Conservation (phyloP, 2,888 invertebrate species). For the Cephus pygmeus region DNA sequence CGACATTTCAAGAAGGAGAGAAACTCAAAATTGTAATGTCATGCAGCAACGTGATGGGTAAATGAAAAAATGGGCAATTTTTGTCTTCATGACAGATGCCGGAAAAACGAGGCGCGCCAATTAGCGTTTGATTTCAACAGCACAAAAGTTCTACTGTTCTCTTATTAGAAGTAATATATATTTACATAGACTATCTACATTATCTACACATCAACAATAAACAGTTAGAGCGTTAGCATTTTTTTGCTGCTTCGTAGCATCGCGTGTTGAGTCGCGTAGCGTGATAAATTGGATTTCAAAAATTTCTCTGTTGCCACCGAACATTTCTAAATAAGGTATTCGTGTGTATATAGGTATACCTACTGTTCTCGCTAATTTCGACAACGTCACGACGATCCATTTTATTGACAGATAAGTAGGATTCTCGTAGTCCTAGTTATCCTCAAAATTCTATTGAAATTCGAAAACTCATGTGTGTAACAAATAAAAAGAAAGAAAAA, state of each 20-base stretch:
- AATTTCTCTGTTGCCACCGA: neutral
- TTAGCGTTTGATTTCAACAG: neutral
- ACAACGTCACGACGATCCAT: neutral
- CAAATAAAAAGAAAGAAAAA: neutral
- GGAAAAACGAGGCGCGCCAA: neutral
- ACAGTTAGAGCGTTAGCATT: slow-evolving; percentile 48
- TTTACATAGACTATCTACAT: slow-evolving; percentile 66
- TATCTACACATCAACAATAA: slow-evolving; percentile 67
- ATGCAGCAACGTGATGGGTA: neutral
- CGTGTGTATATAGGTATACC: neutral
- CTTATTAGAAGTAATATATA: slow-evolving; percentile 35
- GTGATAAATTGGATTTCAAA: neutral
- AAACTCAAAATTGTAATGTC: neutral
- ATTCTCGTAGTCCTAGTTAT: neutral
- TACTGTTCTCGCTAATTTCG: neutral
- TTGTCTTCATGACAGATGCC: neutral
- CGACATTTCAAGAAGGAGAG: neutral
- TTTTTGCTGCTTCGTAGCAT: neutral
- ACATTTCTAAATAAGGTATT: neutral
- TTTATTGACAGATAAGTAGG: neutral
- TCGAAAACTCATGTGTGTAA: neutral
- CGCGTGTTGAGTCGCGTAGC: slow-evolving; percentile 4
- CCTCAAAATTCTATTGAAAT: neutral
- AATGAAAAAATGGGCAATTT: neutral
- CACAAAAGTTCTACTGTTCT: neutral